Percentiles rank a stretch among this genome's conserved stretches.
Evolutionary conservation across 2,888 invertebrate genomes (phyloP).

Genomic region (Drosophila subquinaria): DNA sequence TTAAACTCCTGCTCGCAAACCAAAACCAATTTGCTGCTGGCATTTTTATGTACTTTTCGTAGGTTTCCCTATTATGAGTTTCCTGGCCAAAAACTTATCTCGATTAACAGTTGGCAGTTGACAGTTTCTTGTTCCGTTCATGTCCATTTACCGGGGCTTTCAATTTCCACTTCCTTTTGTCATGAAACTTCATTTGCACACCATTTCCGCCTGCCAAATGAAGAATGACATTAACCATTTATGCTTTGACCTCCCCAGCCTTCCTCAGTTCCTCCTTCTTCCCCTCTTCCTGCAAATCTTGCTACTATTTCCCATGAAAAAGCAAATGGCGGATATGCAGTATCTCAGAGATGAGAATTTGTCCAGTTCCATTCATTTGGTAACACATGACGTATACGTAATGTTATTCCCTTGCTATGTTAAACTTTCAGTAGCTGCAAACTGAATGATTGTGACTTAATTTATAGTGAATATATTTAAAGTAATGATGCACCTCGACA

Average conservation of each 20-base stretch:
- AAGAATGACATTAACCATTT: conserved; percentile 40
- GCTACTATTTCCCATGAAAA: not conserved
- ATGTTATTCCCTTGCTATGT: not conserved
- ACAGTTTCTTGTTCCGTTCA: conserved; percentile 33
- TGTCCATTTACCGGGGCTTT: conserved; percentile 21
- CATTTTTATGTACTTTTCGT: conserved; percentile 31
- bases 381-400: conserved; percentile 13
- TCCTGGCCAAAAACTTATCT: conserved; percentile 30
- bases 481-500: not conserved
- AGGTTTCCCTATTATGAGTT: conserved; percentile 31
- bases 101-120: conserved; percentile 48
- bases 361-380: conserved; percentile 3
- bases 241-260: conserved; percentile 10
- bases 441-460: not conserved
- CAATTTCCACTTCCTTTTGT: conserved; percentile 26
- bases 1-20: not conserved
- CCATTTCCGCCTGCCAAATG: conserved; percentile 43
- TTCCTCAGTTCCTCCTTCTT: not conserved
- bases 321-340: not conserved
- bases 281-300: not conserved
- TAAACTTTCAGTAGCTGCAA: not conserved
- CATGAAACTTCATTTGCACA: conserved; percentile 50
- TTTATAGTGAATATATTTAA: conserved; percentile 1
- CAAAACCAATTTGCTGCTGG: not conserved
- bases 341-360: not conserved